Evolutionary conservation across 2,888 invertebrate genomes (phyloP), one percentile per base, ranked within the genome.

Genomic region (Nemotelus pantherinus): DNA sequence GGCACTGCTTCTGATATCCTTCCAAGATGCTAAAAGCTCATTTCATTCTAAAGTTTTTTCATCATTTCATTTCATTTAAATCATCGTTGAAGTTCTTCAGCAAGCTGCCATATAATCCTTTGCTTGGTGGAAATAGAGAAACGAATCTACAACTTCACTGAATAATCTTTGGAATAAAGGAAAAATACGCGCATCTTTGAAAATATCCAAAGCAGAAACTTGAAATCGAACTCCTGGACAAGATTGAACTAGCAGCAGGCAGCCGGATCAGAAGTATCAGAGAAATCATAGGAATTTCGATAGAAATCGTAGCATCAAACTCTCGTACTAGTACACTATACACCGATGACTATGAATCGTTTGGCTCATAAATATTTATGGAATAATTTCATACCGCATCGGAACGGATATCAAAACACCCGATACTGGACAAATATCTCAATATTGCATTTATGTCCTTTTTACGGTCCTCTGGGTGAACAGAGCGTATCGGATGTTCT

Each of bases 351-450:
- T 43, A 39, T n/a, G 70, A 70, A 47, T 55, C 50, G 50, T 41
- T 25, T 76, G 3, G 9, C 76, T 76, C 76, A 76, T 76, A 76
- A 76, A 76, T 76, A 76, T 76, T 76, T 76, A 76, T 76, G 76
- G 76, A 76, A 76, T 76, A 76, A 76, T 76, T 76, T 76, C 76
- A 65, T 76, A 63, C 47, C 65, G 64, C 47, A 44, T 53, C 76
- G 55, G 63, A 53, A 25, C 50, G 65, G 76, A 65, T 55, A 76
- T 76, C 76, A 64, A 76, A 65, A 74, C 39, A 74, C 63, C 63
- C 74, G 60, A 74, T 74, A 74, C 74, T 74, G 74, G 74, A 48
- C 72, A 72, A 65, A 76, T 76, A 76, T 65, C 44, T 55, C 76
- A 65, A 64, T 64, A 76, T 76, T 76, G 76, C 76, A 76, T 76